These are phyloP conservation scores for Macquaria australasica DNA, from an alignment of 2,113 vertebrate species.

Conservation along the genomic window DNA sequence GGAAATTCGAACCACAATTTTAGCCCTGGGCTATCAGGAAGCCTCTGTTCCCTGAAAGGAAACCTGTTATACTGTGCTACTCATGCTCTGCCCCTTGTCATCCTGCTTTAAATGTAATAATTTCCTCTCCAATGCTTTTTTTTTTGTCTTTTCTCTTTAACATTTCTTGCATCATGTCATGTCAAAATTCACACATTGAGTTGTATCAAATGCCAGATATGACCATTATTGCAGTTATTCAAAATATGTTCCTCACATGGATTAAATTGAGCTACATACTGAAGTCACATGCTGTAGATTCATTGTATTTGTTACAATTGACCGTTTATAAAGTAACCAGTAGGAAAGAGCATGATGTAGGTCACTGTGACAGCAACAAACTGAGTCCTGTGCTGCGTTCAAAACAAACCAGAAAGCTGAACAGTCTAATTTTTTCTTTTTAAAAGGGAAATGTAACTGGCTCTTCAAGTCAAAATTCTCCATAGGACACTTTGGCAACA, in stretches of 20 bases:
- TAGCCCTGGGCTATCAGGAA: conserved; percentile 25
- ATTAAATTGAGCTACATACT: background rate
- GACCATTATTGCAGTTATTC: background rate
- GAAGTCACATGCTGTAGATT: background rate
- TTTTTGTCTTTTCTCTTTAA: background rate
- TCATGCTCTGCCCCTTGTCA: conserved; percentile 1
- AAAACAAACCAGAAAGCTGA: background rate
- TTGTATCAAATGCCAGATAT: background rate
- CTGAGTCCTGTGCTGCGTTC: background rate
- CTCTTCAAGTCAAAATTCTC: background rate
- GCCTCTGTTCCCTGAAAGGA: conserved; percentile 6
- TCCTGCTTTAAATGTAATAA: conserved; percentile 6
- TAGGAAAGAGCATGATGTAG: background rate
- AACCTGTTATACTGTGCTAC: background rate
- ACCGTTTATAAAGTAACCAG: background rate
- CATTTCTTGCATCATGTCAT: background rate
- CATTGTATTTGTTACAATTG: background rate
- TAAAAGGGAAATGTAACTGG: background rate
- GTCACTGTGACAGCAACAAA: background rate
- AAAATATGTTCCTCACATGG: background rate
- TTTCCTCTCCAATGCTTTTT: background rate
- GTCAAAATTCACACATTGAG: background rate
- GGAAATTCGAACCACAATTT: background rate
- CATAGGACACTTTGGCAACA: background rate
- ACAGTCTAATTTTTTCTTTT: no score